Evolutionary conservation across 2,113 vertebrate genomes (phyloP).

Genomic region (Sphyrna mokarran): DNA sequence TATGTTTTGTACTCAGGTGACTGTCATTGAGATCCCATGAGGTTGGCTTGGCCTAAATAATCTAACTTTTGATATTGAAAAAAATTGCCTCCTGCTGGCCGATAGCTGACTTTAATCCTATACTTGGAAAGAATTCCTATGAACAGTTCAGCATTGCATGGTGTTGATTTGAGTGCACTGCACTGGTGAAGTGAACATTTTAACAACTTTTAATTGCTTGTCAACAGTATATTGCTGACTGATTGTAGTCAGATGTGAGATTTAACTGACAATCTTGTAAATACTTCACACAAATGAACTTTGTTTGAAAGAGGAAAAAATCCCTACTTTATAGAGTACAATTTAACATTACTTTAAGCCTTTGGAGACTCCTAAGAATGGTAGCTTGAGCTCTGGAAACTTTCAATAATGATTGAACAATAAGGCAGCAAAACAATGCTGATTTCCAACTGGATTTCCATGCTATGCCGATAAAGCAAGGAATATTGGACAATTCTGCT

Average conservation of each 20-base stretch:
- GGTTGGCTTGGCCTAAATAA: background rate
- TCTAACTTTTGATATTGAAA: slow-evolving; percentile 28
- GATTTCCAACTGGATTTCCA: background rate
- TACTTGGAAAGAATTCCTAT: background rate
- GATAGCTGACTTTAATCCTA: background rate
- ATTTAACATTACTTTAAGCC: background rate
- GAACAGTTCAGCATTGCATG: background rate
- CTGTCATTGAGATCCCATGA: background rate
- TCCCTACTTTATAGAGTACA: background rate
- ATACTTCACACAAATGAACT: slow-evolving; percentile 31
- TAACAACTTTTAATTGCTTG: slow-evolving; percentile 37
- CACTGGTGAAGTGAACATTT: slow-evolving; percentile 31
- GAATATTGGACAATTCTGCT: background rate
- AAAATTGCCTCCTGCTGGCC: background rate
- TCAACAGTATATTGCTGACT: slow-evolving; percentile 27
- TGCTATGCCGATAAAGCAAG: background rate
- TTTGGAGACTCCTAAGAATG: background rate
- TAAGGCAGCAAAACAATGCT: background rate
- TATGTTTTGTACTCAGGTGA: background rate
- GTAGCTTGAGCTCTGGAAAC: background rate
- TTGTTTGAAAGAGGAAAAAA: background rate
- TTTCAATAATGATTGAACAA: background rate
- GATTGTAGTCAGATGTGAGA: slow-evolving; percentile 36
- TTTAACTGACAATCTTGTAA: background rate
- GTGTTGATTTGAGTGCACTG: slow-evolving; percentile 26